Base-by-base conservation (phyloP, 2,797 vertebrate species). In the Syndactyla subalaris region DNA sequence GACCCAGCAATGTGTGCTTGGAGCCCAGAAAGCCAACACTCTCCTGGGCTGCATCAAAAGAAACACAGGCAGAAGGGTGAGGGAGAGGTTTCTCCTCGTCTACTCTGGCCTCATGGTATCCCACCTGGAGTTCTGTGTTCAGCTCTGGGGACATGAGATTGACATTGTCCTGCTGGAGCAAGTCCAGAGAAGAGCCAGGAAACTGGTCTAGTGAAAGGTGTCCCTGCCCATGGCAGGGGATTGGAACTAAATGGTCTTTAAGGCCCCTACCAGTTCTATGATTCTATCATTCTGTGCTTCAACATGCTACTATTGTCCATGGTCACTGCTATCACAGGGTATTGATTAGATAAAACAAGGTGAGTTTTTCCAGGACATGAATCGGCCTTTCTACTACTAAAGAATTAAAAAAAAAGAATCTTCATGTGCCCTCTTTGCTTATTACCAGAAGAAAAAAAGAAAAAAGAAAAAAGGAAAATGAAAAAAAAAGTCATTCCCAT, bases 381-480 rank as follows among this genome's bases (percentile, higher is more conserved):
- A 78, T 34, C 10, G 39, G 6, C 20, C 21, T 43, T 43, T 43
- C 29, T 43, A 6, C 14, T 63, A 32, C 32, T 39, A 46, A 73
- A 20, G 43, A 57, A 81, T 13, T 26, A 38, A 9, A 30, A 43
- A 74, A 30, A 63, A 55, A n/a, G n/a, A 62, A 5, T 5, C 19
- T 55, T 34, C 8, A 8, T 29, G 20, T 49, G 12, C 5, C 38
- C 10, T 62, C 22, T 73, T 82, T n/a, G 7, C 14, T 8, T 68
- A 1, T 30, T 54, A 11, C 20, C 2, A 8, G 13, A 1, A 2
- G 4, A 26, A 57, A 59, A 15, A 19, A 23, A 23, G 5, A 2
- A 12, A 12, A 10, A 6, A 1, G 8, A 24, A 36, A 41, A 38
- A 38, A 38, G 10, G 39, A 13, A 7, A 10, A 5, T 1, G 8